A percentile compares a stretch with the other conserved stretches of the same genome.
phyloP scores from a whole-genome alignment of 2,113 vertebrate genomes.

The Poeciliopsis retropinna region DNA sequence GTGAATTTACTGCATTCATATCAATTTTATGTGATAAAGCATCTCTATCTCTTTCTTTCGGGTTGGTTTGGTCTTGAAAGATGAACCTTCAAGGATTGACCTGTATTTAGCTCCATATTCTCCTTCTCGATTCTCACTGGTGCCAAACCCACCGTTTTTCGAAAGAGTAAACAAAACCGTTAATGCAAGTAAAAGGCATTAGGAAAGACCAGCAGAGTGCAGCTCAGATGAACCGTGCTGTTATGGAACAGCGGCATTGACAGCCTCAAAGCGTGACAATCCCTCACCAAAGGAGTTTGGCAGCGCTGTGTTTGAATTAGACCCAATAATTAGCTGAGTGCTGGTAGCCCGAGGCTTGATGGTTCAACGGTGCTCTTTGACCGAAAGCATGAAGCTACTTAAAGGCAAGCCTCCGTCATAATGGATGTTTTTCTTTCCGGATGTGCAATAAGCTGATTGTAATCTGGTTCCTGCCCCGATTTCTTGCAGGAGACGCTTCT shows the following conservation, averaged over 20 bases:
- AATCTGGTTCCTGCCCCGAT: slow-evolving; percentile 52
- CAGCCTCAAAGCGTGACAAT: slow-evolving; percentile 62
- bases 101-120: neutral
- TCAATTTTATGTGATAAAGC: too few relatives aligned
- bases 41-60: too few relatives aligned
- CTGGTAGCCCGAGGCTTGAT: slow-evolving; percentile 78
- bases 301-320: slow-evolving; percentile 63
- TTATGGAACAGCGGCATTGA: slow-evolving; percentile 66
- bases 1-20: too few relatives aligned
- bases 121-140: slow-evolving; percentile 43
- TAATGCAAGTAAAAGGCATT: slow-evolving; percentile 34
- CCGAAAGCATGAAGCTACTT: slow-evolving; percentile 69
- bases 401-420: slow-evolving; percentile 73
- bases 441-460: slow-evolving; percentile 49
- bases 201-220: slow-evolving; percentile 49
- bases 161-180: slow-evolving; percentile 40
- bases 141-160: slow-evolving; percentile 47
- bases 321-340: slow-evolving; percentile 75
- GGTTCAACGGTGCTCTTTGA: slow-evolving; percentile 74
- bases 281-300: slow-evolving; percentile 63
- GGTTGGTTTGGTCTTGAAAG: too few relatives aligned
- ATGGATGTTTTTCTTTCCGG: slow-evolving; percentile 70
- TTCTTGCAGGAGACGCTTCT: slow-evolving; percentile 32
- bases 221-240: slow-evolving; percentile 55
- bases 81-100: too few relatives aligned